A percentile compares a stretch with the other conserved stretches of the same genome.
Conservation (phyloP, 1,140 invertebrate species). For the Maniola jurtina region DNA sequence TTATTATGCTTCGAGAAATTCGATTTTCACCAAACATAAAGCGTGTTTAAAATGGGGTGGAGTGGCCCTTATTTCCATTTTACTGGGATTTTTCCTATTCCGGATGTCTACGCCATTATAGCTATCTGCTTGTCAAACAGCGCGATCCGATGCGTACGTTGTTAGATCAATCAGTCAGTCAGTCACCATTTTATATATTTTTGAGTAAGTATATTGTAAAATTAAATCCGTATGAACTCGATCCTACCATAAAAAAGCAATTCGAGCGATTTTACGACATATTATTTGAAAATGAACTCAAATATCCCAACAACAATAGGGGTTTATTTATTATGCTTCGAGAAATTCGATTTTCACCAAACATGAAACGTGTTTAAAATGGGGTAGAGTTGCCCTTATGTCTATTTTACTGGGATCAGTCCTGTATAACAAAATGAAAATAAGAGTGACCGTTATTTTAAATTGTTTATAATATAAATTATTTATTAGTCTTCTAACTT, state of each 20-base stretch:
- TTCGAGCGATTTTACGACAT: background rate
- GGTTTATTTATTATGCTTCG: constrained; percentile 4
- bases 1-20: no score
- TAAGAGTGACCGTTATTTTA: no score
- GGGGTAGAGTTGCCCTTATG: background rate
- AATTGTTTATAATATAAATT: no score
- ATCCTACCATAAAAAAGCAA: background rate
- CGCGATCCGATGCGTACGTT: no score
- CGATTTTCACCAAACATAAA: constrained; percentile 13
- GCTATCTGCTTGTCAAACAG: no score
- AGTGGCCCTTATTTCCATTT: background rate
- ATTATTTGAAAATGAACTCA: constrained; percentile 4
- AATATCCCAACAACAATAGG: background rate
- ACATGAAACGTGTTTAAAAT: constrained; percentile 9
- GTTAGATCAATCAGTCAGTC: no score
- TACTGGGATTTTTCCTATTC: background rate
- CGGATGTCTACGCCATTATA: no score
- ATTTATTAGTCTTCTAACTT: no score
- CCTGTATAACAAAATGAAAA: background rate
- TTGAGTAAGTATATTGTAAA: background rate
- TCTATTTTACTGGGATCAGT: background rate
- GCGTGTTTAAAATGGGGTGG: constrained; percentile 9
- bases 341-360: constrained; percentile 14
- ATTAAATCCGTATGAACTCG: background rate
- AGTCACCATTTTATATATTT: no score